Evolutionary conservation across 2,888 invertebrate species (phyloP).

Genomic region (Troilus luridus): DNA sequence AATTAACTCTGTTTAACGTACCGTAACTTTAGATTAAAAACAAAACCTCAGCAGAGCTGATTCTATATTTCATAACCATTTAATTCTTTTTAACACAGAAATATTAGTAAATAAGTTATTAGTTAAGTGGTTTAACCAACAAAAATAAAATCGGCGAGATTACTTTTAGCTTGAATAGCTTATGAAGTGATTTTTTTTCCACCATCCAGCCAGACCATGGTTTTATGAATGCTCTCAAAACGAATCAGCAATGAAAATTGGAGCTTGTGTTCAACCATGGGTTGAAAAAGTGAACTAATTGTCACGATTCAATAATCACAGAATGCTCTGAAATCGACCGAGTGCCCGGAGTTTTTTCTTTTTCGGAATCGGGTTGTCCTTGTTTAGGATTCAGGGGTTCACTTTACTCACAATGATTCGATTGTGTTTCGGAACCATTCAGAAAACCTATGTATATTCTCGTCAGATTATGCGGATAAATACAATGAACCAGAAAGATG

Average conservation of each 20-base stretch:
- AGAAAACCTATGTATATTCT: background rate
- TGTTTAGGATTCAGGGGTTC: background rate
- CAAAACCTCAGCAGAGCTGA: too few relatives aligned
- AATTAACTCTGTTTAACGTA: too few relatives aligned
- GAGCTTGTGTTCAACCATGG: background rate
- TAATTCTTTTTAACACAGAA: too few relatives aligned
- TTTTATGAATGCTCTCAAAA: background rate
- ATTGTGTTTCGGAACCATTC: background rate
- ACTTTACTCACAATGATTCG: background rate
- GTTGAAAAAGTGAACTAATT: conserved; percentile 9
- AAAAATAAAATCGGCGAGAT: background rate
- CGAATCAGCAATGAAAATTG: background rate
- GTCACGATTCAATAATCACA: conserved; percentile 13
- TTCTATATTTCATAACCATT: too few relatives aligned
- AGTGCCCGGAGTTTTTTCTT: background rate
- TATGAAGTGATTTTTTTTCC: background rate
- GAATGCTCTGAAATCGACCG: background rate
- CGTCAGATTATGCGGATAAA: background rate
- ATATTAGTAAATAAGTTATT: too few relatives aligned
- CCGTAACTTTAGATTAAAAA: too few relatives aligned
- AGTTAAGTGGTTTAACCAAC: too few relatives aligned
- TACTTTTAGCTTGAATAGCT: background rate
- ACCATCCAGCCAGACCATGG: background rate
- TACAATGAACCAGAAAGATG: background rate
- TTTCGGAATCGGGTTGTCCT: background rate